Conservation (phyloP, 2,888 invertebrate genomes). For the Cataglyphis rosenhaueri region DNA sequence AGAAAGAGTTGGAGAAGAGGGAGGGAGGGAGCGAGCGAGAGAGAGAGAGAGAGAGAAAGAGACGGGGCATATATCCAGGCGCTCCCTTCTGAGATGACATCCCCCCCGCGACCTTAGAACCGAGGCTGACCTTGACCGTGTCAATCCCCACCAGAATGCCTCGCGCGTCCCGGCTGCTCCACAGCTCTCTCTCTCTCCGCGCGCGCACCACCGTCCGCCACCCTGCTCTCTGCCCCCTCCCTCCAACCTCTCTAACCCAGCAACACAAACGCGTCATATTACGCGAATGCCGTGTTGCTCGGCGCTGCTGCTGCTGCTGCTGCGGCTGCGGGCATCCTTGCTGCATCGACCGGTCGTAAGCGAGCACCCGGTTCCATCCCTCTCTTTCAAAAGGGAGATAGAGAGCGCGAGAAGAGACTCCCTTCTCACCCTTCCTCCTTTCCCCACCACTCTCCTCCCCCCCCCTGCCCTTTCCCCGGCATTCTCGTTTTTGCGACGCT, state of each 20-base stretch:
- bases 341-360: conserved; percentile 81
- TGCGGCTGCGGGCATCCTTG: conserved; percentile 76
- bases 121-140: conserved; percentile 84
- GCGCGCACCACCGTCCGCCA: conserved; percentile 45
- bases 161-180: conserved; percentile 67
- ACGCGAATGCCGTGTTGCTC: conserved; percentile 79
- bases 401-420: neutral
- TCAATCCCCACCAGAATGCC: conserved; percentile 74
- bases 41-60: conserved; percentile 38
- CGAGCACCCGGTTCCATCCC: conserved; percentile 64
- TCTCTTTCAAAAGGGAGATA: conserved; percentile 25
- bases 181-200: conserved; percentile 13
- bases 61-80: conserved; percentile 45
- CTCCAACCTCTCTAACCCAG: conserved; percentile 9
- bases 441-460: neutral
- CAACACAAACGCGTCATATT: conserved; percentile 71
- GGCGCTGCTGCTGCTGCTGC: conserved; percentile 69
- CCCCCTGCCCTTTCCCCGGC: neutral
- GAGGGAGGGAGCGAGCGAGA: conserved; percentile 9
- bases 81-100: conserved; percentile 82
- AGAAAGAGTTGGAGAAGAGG: conserved; percentile 25
- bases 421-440: neutral
- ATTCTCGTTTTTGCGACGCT: conserved; percentile 45
- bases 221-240: conserved; percentile 14
- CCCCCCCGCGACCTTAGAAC: conserved; percentile 82